Conservation (phyloP, 2,888 invertebrate species). For the Melanophora roralis region DNA sequence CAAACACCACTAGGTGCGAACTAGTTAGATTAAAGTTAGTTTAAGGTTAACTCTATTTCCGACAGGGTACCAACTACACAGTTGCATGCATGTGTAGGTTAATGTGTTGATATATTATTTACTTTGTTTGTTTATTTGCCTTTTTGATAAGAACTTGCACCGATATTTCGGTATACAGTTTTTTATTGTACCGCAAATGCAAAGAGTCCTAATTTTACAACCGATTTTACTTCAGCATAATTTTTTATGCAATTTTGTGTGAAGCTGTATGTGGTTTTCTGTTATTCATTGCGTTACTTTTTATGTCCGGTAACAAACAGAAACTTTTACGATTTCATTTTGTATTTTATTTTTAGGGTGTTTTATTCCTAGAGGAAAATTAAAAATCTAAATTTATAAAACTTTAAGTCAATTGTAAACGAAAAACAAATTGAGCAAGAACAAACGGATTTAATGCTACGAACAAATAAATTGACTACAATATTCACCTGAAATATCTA, state of each 20-base stretch:
- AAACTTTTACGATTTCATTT: not conserved
- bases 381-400: too few species aligned
- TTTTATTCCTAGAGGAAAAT: not conserved
- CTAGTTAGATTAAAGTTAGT: too few species aligned
- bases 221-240: not conserved
- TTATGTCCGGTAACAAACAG: not conserved
- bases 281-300: constrained; percentile 3
- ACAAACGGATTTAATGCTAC: too few species aligned
- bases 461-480: too few species aligned
- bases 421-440: too few species aligned
- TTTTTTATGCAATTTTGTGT: not conserved
- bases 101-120: too few species aligned
- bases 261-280: not conserved
- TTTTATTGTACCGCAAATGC: not conserved
- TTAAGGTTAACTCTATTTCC: too few species aligned
- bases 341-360: not conserved
- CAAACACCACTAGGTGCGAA: too few species aligned
- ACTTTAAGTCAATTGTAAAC: too few species aligned
- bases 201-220: not conserved
- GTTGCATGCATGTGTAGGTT: too few species aligned
- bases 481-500: too few species aligned
- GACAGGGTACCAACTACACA: too few species aligned
- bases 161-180: not conserved
- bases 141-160: not conserved
- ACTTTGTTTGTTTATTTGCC: not conserved